A percentile compares a stretch with the other conserved stretches of the same genome.
phyloP scores from a whole-genome alignment of 2,888 invertebrate species.

The Trimorus sp. region DNA sequence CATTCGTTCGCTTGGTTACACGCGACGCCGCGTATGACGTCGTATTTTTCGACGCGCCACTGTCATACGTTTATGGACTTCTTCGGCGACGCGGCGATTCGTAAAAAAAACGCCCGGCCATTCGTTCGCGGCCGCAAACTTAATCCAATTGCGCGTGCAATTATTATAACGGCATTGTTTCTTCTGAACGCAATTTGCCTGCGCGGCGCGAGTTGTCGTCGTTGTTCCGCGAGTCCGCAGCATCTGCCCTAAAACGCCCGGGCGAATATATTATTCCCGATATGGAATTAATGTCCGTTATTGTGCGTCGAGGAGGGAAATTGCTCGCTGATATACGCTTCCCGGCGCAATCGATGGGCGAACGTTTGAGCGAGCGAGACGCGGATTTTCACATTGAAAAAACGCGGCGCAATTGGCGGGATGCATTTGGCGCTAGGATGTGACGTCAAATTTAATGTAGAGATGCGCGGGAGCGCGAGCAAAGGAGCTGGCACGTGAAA shows the following conservation, averaged over 20 bases:
- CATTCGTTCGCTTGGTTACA: conserved; percentile 66
- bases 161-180: conserved; percentile 40
- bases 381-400: not conserved
- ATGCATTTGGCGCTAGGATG: conserved; percentile 49
- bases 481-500: conserved; percentile 61
- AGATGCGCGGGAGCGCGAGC: conserved; percentile 3
- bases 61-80: conserved; percentile 28
- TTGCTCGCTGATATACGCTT: conserved; percentile 34
- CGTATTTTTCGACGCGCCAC: conserved; percentile 42
- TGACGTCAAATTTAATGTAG: conserved; percentile 34
- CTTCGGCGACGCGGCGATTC: conserved; percentile 6
- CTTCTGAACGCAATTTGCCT: conserved; percentile 36
- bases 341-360: conserved; percentile 25
- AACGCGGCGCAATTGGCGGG: conserved; percentile 17
- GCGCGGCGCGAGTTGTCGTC: conserved; percentile 54
- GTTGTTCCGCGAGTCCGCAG: conserved; percentile 76
- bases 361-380: not conserved
- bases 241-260: conserved; percentile 70
- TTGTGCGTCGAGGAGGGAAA: conserved; percentile 72
- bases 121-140: conserved; percentile 18
- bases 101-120: conserved; percentile 37
- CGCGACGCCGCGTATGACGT: conserved; percentile 34
- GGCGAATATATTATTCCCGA: conserved; percentile 73
- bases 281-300: conserved; percentile 75
- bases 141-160: conserved; percentile 42